Percentiles rank a stretch among this genome's conserved stretches.
Evolutionary conservation across 1,140 invertebrate species (phyloP).

Genomic region (Ericerus pela): DNA sequence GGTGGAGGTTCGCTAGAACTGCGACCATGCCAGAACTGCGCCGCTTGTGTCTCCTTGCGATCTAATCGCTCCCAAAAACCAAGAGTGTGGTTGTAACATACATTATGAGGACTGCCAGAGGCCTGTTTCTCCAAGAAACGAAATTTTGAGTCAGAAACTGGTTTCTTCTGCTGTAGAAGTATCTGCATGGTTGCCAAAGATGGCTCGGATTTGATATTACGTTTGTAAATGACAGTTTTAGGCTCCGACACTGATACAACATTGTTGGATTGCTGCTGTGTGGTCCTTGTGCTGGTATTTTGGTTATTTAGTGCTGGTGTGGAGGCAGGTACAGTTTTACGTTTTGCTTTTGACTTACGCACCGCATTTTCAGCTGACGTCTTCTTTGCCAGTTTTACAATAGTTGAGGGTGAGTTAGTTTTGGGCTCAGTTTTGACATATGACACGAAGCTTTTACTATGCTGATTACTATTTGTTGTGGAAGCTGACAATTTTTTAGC

Average conservation of each 20-base stretch:
- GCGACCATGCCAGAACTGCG: constrained; percentile 26
- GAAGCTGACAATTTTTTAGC: constrained; percentile 13
- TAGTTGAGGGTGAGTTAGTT: neutral
- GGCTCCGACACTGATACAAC: constrained; percentile 26
- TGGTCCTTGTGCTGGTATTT: constrained; percentile 31
- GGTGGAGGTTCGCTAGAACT: constrained; percentile 37
- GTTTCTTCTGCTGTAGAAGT: constrained; percentile 49
- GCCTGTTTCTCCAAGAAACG: constrained; percentile 39
- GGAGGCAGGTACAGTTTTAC: neutral
- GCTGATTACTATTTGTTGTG: constrained; percentile 14
- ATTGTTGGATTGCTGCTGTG: constrained; percentile 35
- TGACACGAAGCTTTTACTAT: constrained; percentile 18
- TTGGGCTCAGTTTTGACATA: constrained; percentile 17
- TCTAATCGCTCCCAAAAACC: constrained; percentile 21
- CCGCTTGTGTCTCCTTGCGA: no score
- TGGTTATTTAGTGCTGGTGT: constrained; percentile 36
- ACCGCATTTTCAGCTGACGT: neutral
- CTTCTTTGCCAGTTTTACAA: constrained; percentile 10
- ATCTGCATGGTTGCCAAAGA: constrained; percentile 39
- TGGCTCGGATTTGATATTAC: constrained; percentile 35
- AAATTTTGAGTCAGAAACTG: constrained; percentile 55
- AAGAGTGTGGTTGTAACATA: constrained; percentile 5
- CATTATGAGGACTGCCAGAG: neutral
- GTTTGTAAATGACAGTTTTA: neutral
- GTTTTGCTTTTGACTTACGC: neutral